A percentile compares a stretch with the other conserved stretches of the same genome.
phyloP scores from a whole-genome alignment of 2,888 invertebrate genomes.

The Cinara cedri region DNA sequence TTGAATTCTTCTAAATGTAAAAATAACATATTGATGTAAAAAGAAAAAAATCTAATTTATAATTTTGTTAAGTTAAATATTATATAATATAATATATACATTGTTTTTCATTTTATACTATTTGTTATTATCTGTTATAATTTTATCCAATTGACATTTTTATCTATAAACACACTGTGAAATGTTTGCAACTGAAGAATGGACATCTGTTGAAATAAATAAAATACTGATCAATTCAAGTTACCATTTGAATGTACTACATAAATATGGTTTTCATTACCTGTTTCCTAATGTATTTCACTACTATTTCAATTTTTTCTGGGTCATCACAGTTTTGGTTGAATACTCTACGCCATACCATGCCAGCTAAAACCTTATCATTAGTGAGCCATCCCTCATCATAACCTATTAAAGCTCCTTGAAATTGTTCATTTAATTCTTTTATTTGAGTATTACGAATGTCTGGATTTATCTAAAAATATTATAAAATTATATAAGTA shows the following conservation, averaged over 20 bases:
- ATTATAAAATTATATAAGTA: background rate
- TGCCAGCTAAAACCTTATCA: slow-evolving; percentile 79
- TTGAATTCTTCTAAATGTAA: slow-evolving; percentile 60
- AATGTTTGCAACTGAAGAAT: slow-evolving; percentile 46
- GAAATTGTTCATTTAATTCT: slow-evolving; percentile 78
- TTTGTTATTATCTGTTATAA: slow-evolving; percentile 37
- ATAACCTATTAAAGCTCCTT: slow-evolving; percentile 81
- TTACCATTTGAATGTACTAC: slow-evolving; percentile 30
- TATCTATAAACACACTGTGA: slow-evolving; percentile 38
- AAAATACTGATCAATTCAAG: slow-evolving; percentile 20
- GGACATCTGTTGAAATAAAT: slow-evolving; percentile 46
- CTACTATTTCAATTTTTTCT: slow-evolving; percentile 72
- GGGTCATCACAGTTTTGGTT: slow-evolving; percentile 71
- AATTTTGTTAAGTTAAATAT: slow-evolving; percentile 38
- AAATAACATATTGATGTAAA: slow-evolving; percentile 16
- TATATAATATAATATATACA: slow-evolving; percentile 32
- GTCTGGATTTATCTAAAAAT: slow-evolving; percentile 32
- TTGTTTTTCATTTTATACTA: slow-evolving; percentile 30
- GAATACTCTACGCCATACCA: slow-evolving; percentile 85
- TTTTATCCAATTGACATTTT: slow-evolving; percentile 49
- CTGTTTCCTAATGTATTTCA: slow-evolving; percentile 80
- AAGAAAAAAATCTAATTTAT: slow-evolving; percentile 43
- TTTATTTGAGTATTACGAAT: slow-evolving; percentile 68
- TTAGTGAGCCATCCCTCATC: slow-evolving; percentile 83
- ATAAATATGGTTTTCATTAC: slow-evolving; percentile 63